A percentile compares a stretch with the other conserved stretches of the same genome.
phyloP scores from a whole-genome alignment of 1,140 invertebrate genomes.

The Lanistes nyassanus region DNA sequence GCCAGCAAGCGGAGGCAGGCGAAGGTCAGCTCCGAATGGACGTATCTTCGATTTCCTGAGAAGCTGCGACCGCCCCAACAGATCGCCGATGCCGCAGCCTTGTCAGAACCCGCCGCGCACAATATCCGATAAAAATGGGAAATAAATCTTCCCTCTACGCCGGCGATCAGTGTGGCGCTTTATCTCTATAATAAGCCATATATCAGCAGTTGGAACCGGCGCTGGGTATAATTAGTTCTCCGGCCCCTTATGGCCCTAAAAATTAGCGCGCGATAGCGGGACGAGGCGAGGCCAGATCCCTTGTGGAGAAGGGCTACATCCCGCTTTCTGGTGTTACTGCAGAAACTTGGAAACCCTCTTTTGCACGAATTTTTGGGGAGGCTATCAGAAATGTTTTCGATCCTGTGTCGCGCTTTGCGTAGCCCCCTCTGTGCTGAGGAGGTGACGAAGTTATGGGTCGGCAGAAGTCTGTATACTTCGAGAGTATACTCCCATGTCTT shows the following conservation, averaged over 20 bases:
- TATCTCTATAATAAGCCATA: conserved; percentile 23
- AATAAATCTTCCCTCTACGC: conserved; percentile 20
- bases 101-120: conserved; percentile 11
- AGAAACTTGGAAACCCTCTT: too few relatives aligned
- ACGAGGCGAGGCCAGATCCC: not conserved
- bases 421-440: too few relatives aligned
- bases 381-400: too few relatives aligned
- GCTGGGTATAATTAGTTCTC: conserved; percentile 1
- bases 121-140: conserved; percentile 27
- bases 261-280: conserved; percentile 21
- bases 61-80: conserved; percentile 12
- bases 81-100: conserved; percentile 7
- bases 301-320: not conserved
- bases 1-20: not conserved
- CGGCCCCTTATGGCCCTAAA: not conserved
- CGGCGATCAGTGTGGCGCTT: conserved; percentile 10
- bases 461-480: too few relatives aligned
- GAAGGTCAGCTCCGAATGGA: conserved; percentile 2
- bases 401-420: too few relatives aligned
- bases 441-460: too few relatives aligned
- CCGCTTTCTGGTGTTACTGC: too few relatives aligned
- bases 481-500: too few relatives aligned
- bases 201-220: conserved; percentile 1
- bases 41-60: conserved; percentile 9
- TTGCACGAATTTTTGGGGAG: too few relatives aligned